Evolutionary conservation across 1,140 invertebrate genomes (phyloP).

Genomic region (Diorhabda carinulata): DNA sequence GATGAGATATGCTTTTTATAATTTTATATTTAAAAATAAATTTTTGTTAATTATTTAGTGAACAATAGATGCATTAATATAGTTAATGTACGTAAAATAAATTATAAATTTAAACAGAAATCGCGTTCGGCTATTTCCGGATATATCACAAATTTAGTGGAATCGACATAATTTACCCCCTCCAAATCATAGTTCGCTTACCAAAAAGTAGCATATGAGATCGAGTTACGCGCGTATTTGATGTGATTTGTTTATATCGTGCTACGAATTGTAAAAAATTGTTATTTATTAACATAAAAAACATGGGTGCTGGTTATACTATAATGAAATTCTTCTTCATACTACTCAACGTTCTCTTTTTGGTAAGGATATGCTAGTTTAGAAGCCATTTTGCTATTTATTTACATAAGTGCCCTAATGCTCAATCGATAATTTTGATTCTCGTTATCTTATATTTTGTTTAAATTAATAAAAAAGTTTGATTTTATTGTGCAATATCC

Average conservation of each 20-base stretch:
- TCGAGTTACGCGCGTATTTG: background rate
- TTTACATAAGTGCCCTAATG: background rate
- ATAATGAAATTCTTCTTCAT: slow-evolving; percentile 67
- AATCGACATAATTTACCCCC: background rate
- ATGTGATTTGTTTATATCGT: slow-evolving; percentile 10
- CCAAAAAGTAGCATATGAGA: background rate
- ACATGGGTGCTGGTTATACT: slow-evolving; percentile 66
- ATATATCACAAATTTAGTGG: too few relatives aligned
- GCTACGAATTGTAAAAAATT: background rate
- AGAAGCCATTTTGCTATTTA: slow-evolving; percentile 33
- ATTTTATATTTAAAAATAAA: too few relatives aligned
- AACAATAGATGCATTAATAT: too few relatives aligned
- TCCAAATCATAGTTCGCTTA: background rate
- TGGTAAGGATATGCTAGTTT: slow-evolving; percentile 54
- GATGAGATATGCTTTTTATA: too few relatives aligned
- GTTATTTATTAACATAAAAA: slow-evolving; percentile 9
- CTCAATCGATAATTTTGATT: slow-evolving; percentile 4
- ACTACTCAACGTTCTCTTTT: slow-evolving; percentile 67
- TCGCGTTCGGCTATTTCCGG: too few relatives aligned
- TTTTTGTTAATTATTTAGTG: too few relatives aligned
- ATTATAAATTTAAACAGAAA: too few relatives aligned
- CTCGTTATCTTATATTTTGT: background rate
- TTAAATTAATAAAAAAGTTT: background rate
- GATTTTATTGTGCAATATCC: too few relatives aligned
- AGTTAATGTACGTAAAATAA: too few relatives aligned